Conservation (phyloP, 2,888 invertebrate species). For the Ypsolopha sequella region DNA sequence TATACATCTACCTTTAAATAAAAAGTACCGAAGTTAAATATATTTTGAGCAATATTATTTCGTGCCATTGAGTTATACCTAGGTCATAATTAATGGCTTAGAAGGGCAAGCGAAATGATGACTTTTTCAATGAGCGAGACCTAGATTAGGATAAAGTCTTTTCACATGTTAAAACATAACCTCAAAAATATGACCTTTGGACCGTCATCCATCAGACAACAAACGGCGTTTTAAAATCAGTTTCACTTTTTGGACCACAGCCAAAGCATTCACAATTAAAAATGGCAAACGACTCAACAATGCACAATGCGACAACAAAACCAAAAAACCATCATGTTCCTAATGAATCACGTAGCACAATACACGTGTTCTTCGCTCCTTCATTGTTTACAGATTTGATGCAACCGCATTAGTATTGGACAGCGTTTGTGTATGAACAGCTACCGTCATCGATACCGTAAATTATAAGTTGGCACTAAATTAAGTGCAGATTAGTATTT, state of each 20-base stretch:
- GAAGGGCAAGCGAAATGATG: too few relatives aligned
- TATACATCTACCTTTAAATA: too few relatives aligned
- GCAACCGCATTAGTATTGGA: slow-evolving; percentile 6
- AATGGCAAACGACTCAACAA: slow-evolving; percentile 28
- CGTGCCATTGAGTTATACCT: too few relatives aligned
- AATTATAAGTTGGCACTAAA: not conserved
- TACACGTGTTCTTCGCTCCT: slow-evolving; percentile 59
- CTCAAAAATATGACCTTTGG: too few relatives aligned
- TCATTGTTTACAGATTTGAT: slow-evolving; percentile 15
- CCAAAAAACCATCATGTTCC: slow-evolving; percentile 45
- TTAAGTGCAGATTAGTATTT: not conserved
- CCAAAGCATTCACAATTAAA: slow-evolving; percentile 42
- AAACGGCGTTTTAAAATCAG: slow-evolving; percentile 9
- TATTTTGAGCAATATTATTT: too few relatives aligned
- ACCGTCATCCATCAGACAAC: not conserved
- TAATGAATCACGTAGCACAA: slow-evolving; percentile 66
- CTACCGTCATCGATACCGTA: slow-evolving; percentile 1
- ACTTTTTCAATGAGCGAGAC: too few relatives aligned
- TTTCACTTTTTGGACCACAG: slow-evolving; percentile 40
- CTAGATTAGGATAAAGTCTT: too few relatives aligned
- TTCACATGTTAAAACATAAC: too few relatives aligned
- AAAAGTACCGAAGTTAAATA: too few relatives aligned
- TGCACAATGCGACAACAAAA: slow-evolving; percentile 62
- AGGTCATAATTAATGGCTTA: too few relatives aligned
- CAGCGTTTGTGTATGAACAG: slow-evolving; percentile 1